Conservation (phyloP, 1,140 invertebrate species). For the Coelopa frigida region DNA sequence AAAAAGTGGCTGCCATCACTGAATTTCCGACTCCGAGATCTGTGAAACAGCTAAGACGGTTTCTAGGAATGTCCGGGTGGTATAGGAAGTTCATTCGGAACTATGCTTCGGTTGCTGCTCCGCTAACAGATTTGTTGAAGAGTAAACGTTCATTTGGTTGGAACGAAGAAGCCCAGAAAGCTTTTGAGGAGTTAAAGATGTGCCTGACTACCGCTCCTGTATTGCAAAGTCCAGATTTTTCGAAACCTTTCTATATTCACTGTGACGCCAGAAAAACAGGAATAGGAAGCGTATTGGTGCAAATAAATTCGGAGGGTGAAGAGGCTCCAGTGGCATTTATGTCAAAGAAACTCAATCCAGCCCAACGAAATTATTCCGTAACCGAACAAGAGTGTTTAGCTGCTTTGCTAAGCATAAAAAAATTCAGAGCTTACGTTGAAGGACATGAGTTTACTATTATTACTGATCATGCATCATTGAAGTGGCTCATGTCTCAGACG, state of each 20-base stretch:
- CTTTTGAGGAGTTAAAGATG: slow-evolving; percentile 16
- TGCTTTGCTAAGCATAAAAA: slow-evolving; percentile 4
- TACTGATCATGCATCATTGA: slow-evolving; percentile 4
- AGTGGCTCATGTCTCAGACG: slow-evolving; percentile 8
- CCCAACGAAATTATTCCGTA: slow-evolving; percentile 1
- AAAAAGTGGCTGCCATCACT: slow-evolving; percentile 18
- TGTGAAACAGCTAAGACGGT: slow-evolving; percentile 39
- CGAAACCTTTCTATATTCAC: background rate
- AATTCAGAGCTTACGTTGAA: slow-evolving; percentile 6
- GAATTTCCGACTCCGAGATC: slow-evolving; percentile 8
- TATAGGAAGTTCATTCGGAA: slow-evolving; percentile 35
- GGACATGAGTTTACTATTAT: slow-evolving; percentile 4
- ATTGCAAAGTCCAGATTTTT: slow-evolving; percentile 19
- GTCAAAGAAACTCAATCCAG: slow-evolving; percentile 4
- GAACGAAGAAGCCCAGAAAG: background rate
- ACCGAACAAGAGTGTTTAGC: slow-evolving; percentile 9
- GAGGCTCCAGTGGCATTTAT: slow-evolving; percentile 7
- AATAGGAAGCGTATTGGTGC: background rate
- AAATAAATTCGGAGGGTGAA: background rate
- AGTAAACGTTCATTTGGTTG: slow-evolving; percentile 1
- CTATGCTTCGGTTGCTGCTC: slow-evolving; percentile 27
- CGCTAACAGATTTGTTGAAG: slow-evolving; percentile 18
- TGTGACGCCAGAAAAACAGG: background rate
- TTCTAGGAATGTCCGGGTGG: slow-evolving; percentile 45
- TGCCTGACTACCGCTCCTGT: slow-evolving; percentile 8